Base-by-base conservation (phyloP, 2,113 vertebrate species). In the Isichthys henryi region DNA sequence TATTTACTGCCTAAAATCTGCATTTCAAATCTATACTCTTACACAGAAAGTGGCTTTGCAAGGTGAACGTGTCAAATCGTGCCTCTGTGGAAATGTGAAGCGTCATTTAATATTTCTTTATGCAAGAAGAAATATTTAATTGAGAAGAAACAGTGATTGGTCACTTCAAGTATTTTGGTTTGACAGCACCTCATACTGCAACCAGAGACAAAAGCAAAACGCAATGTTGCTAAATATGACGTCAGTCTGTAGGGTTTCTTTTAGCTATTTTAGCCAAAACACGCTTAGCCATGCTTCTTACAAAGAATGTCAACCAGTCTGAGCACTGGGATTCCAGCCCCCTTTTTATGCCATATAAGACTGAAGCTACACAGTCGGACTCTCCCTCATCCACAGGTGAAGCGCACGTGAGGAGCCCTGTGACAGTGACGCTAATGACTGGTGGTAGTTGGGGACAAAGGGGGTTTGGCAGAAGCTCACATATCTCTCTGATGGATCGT, bases 401-500 rank as follows among this genome's bases (percentile, higher is more conserved):
- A n/a, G 43, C 74, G 53, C 50, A 2, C 9, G 48, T 15, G 5
- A 19, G 8, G 27, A 43, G 70, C 17, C 11, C 70, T 13, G 74
- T 80, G n/a, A 19, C 48, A 88, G 70, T 53, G 70, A 53, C 13
- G 43, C 19, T 88, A 84, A 90, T 88, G 21, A 66, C 43, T 0
- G 2, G 62, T 70, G 85, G 0, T 31, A 90, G 90, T 91, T 85
- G 90, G 88, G 91, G 92, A 90, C 91, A 87, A 88, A 89, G 90
- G 89, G 90, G 91, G 89, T 91, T 70, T 56, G 35, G 83, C 84
- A 89, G 85, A 82, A 53, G 86, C 91, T 70, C 83, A 91, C 90
- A 91, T 90, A 93, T 94, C 91, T 91, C 89, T 92, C 82, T 83
- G 90, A 93, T 89, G 80, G 88, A 89, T 91, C 86, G 87, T 58